These are phyloP conservation scores for Pocota personata DNA, from an alignment of 2,888 invertebrate genomes.

Conservation along the genomic window DNA sequence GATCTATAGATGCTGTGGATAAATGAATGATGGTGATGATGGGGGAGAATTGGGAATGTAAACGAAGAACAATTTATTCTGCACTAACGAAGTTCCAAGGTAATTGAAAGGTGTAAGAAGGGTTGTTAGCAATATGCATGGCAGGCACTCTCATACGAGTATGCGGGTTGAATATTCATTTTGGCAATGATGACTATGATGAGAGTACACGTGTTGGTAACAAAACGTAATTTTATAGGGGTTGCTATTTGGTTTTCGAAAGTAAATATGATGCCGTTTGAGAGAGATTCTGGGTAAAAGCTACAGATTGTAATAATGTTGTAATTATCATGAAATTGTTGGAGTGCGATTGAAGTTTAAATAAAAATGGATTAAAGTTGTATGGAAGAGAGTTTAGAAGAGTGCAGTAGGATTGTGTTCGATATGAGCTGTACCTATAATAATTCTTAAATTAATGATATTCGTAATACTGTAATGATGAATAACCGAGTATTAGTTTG, in stretches of 20 bases:
- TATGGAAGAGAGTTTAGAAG: background rate
- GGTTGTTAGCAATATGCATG: background rate
- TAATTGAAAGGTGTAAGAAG: conserved; percentile 35
- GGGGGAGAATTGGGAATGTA: background rate
- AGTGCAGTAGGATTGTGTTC: too few relatives aligned
- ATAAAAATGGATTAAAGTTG: conserved; percentile 7
- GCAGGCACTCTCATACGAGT: too few relatives aligned
- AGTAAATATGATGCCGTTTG: conserved; percentile 6
- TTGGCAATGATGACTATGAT: background rate
- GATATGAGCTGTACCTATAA: too few relatives aligned
- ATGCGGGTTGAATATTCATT: conserved; percentile 10
- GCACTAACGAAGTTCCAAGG: conserved; percentile 21
- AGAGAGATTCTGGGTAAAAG: background rate
- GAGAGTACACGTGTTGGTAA: background rate
- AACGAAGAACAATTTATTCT: conserved; percentile 18
- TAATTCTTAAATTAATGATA: too few relatives aligned
- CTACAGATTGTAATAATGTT: background rate
- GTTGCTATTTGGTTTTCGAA: background rate
- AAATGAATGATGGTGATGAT: background rate
- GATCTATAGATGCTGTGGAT: background rate
- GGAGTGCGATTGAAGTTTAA: conserved; percentile 6
- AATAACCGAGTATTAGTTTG: too few relatives aligned
- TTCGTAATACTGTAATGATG: too few relatives aligned
- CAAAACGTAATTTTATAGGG: conserved; percentile 11
- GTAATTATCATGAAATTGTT: conserved; percentile 12